phyloP scores from a whole-genome alignment of 2,888 invertebrate species.

The Drepana falcataria region DNA sequence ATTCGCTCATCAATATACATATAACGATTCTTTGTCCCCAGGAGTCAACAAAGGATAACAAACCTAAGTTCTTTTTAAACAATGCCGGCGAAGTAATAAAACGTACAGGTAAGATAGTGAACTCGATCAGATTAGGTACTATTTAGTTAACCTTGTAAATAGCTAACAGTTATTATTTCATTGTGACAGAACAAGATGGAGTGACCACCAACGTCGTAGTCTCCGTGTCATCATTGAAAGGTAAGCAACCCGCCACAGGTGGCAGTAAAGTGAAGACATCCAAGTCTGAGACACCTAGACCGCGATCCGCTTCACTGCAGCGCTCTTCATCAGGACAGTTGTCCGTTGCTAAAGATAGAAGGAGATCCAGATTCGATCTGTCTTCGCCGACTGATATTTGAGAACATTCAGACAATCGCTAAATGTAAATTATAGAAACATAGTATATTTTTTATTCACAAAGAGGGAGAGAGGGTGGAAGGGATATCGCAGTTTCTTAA shows the following conservation, averaged over 20 bases:
- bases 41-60: constrained; percentile 70
- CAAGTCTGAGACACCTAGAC: constrained; percentile 59
- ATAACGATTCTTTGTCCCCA: constrained; percentile 18
- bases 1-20: no score
- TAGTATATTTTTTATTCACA: not conserved
- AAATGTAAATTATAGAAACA: no score
- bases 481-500: constrained; percentile 3
- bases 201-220: constrained; percentile 60
- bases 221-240: constrained; percentile 67
- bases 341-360: constrained; percentile 54
- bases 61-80: constrained; percentile 72
- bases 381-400: constrained; percentile 56
- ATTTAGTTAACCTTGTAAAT: no score
- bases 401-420: not conserved
- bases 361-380: constrained; percentile 63
- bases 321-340: constrained; percentile 67
- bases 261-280: constrained; percentile 72
- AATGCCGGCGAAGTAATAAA: constrained; percentile 74
- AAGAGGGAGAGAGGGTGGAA: constrained; percentile 1
- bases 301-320: constrained; percentile 65
- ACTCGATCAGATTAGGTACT: no score
- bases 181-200: constrained; percentile 58
- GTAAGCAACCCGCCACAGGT: constrained; percentile 71
- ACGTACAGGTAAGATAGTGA: constrained; percentile 50
- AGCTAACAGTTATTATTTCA: constrained; percentile 2